Evolutionary conservation across 2,888 invertebrate species (phyloP), one percentile per base, ranked within the genome.

Genomic region (Epirrhoe tristata): DNA sequence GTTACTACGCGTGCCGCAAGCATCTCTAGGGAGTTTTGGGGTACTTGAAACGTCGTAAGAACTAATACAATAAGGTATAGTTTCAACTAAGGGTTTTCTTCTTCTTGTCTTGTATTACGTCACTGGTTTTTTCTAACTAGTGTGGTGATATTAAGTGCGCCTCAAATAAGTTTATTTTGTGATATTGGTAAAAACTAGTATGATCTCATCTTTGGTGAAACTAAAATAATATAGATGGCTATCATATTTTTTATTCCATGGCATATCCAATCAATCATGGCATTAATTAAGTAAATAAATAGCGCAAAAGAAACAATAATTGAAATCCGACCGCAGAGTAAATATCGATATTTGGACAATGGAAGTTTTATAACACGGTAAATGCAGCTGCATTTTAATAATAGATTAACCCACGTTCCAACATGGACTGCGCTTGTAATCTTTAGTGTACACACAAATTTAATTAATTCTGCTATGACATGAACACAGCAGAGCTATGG

Each of bases 371-470:
- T 77, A 76, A 74, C 71, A 70, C 66, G 75, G 77, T 76, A 77
- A 71, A 79, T 87, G 82, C 84, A 85, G 81, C 80, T 87, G 83
- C 82, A 85, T 84, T 85, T 87, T 86, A 87, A 87, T 89, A 87
- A 89, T 87, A 85, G 81, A 88, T 89, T 86, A 88, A 86, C 85
- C 84, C 74, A 74, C 74, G 77, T 70, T 70, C 84, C 88, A 86
- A 86, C 86, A 85, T 61, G 72, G 76, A 66, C 76, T 67, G 73
- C 70, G 77, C 79, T 76, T 86, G 85, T 88, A 87, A 89, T 88
- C 87, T 88, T 87, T 84, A 85, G 78, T 82, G 85, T 85, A 89
- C 81, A 88, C 85, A 86, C 80, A 80, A 83, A 85, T 86, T 89
- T 88, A 88, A 90, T 90, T 90, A 88, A 88, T 88, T 85, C 79